Conservation (phyloP, 2,113 vertebrate genomes). For the Mus musculus region GRCm39 chr5:148679501-148680000, state of each 20-base stretch:
- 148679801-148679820: background rate
- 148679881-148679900: background rate
- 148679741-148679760: background rate
- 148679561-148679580: background rate
- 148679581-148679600: background rate
- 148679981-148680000: slow-evolving; percentile 37
- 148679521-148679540: background rate
- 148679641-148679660: slow-evolving; percentile 43
- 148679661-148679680: background rate
- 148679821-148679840: background rate
- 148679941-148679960: background rate
- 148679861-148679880: background rate
- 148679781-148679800: background rate
- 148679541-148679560: background rate
- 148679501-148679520: background rate
- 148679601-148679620: slow-evolving; percentile 50
- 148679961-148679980: background rate
- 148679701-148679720: slow-evolving; percentile 18
- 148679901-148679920: no score
- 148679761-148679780: background rate
- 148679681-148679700: background rate
- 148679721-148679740: slow-evolving; percentile 13
- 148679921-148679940: background rate
- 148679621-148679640: background rate
- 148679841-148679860: background rate